Percentiles rank a stretch among this genome's conserved stretches.
These are phyloP conservation scores for Todiramphus saurophagus DNA, from an alignment of 2,113 vertebrate species.

Conservation along the genomic window DNA sequence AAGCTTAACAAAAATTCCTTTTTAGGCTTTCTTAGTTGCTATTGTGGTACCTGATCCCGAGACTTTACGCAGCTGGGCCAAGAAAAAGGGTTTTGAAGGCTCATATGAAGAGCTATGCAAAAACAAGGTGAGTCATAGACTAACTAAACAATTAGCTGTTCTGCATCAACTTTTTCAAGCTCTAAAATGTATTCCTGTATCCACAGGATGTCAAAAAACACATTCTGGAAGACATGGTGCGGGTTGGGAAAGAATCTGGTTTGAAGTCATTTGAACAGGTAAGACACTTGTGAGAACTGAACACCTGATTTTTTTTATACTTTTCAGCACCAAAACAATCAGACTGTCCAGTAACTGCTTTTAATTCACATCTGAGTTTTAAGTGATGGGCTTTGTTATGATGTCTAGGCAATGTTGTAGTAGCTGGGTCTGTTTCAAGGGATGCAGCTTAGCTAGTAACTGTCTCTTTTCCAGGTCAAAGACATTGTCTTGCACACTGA, in stretches of 20 bases:
- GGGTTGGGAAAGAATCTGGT: constrained; percentile 86
- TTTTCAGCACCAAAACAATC: not conserved
- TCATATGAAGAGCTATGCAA: constrained; percentile 87
- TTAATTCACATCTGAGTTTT: not conserved
- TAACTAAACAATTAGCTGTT: not conserved
- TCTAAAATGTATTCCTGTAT: not conserved
- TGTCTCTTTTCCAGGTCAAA: constrained; percentile 80
- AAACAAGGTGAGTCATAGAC: constrained; percentile 77
- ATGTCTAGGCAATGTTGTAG: not conserved
- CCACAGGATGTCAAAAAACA: constrained; percentile 85
- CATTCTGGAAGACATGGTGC: constrained; percentile 88
- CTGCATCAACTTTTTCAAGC: not conserved
- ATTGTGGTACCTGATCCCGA: constrained; percentile 91
- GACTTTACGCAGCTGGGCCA: constrained; percentile 81
- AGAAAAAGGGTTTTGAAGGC: constrained; percentile 83
- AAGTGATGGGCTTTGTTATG: not conserved
- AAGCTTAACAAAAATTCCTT: not conserved
- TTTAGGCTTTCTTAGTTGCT: constrained; percentile 89
- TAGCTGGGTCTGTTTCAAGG: not conserved
- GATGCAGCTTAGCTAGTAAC: not conserved
- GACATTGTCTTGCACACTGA: constrained; percentile 84
- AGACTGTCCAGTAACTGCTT: not conserved
- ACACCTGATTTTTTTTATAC: not conserved
- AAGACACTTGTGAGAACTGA: not conserved
- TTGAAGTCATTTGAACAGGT: constrained; percentile 98